Conservation (phyloP, 2,888 invertebrate species). For the Ashinkailepas kermadecensis region DNA sequence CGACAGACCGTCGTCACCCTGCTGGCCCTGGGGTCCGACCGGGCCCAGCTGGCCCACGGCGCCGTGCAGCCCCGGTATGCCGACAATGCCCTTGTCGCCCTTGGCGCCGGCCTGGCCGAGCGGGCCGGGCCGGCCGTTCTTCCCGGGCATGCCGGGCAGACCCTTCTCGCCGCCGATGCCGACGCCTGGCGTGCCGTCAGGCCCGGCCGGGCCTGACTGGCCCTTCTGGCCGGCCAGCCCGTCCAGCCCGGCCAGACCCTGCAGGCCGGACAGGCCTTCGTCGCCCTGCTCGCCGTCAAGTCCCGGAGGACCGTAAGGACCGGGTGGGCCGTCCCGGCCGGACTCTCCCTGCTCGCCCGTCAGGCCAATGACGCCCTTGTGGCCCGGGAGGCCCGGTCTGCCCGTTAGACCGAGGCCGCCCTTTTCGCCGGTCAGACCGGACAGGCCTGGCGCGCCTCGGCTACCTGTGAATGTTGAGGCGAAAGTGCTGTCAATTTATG, state of each 20-base stretch:
- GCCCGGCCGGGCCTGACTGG: conserved; percentile 30
- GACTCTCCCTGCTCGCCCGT: conserved; percentile 64
- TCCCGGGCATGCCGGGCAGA: conserved; percentile 55
- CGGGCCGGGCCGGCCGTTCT: conserved; percentile 56
- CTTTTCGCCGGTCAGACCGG: conserved; percentile 57
- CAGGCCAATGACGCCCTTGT: conserved; percentile 70
- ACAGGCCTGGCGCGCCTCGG: conserved; percentile 38
- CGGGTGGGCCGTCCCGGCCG: conserved; percentile 52
- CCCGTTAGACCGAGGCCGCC: conserved; percentile 55
- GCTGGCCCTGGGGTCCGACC: conserved; percentile 49
- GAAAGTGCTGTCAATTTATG: too few relatives aligned
- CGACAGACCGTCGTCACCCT: conserved; percentile 49
- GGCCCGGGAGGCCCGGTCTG: conserved; percentile 46
- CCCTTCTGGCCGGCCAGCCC: conserved; percentile 33
- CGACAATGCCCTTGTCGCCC: conserved; percentile 54
- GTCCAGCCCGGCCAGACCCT: conserved; percentile 48
- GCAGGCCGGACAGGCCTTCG: conserved; percentile 50
- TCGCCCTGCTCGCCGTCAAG: conserved; percentile 60
- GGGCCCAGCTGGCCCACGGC: conserved; percentile 35
- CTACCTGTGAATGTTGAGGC: conserved; percentile 43
- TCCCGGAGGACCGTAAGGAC: conserved; percentile 51
- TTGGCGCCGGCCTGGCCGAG: conserved; percentile 61
- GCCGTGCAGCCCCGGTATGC: conserved; percentile 34
- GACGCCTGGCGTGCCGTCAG: conserved; percentile 32
- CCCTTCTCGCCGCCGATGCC: conserved; percentile 41